Evolutionary conservation across 2,113 vertebrate species (phyloP).

Genomic region (Hirundichthys speculiger): DNA sequence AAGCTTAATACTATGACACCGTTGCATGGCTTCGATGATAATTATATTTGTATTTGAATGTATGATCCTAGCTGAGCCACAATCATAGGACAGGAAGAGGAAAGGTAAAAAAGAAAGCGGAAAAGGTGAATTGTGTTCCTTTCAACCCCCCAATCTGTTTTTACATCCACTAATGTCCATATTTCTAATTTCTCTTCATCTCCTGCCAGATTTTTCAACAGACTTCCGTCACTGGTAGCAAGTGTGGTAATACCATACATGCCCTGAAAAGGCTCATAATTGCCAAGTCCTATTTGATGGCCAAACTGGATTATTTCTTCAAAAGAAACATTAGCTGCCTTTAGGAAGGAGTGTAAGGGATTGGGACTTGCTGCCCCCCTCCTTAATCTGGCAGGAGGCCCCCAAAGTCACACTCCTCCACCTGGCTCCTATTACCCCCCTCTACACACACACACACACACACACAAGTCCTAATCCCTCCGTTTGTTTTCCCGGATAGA

Average conservation of each 20-base stretch:
- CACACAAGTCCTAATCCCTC: slow-evolving; percentile 80
- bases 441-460: too few species aligned
- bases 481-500: slow-evolving; percentile 81
- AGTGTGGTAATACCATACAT: slow-evolving; percentile 67
- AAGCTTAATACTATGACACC: too few species aligned
- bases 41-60: too few species aligned
- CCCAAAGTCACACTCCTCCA: slow-evolving; percentile 78
- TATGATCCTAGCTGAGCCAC: too few species aligned
- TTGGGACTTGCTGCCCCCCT: slow-evolving; percentile 42
- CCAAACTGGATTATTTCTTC: slow-evolving; percentile 79
- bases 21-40: too few species aligned
- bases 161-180: not conserved
- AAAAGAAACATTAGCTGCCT: slow-evolving; percentile 80
- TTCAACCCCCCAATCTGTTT: too few species aligned
- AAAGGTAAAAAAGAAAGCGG: too few species aligned
- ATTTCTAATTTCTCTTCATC: not conserved
- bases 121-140: too few species aligned
- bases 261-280: slow-evolving; percentile 67
- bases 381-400: slow-evolving; percentile 75
- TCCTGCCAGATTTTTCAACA: not conserved
- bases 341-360: slow-evolving; percentile 73
- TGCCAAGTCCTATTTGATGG: slow-evolving; percentile 64
- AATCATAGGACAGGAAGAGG: too few species aligned
- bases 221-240: slow-evolving; percentile 48
- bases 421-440: slow-evolving; percentile 78